A percentile compares a stretch with the other conserved stretches of the same genome.
Evolutionary conservation across 2,888 invertebrate species (phyloP).

Genomic region (Lepidocyrtoides sp.): DNA sequence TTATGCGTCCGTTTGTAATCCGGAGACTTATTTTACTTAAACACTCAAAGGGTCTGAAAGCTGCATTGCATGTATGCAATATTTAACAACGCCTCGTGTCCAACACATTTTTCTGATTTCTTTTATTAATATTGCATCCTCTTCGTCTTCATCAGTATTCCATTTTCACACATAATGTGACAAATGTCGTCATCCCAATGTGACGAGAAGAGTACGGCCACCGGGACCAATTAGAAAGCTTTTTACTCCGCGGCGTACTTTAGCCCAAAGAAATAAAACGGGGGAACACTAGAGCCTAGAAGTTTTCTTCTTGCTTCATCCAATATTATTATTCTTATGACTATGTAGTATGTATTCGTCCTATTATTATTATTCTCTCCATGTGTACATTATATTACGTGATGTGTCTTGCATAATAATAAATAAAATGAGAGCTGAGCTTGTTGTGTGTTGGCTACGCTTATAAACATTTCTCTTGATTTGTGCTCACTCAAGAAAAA

Average conservation of each 20-base stretch:
- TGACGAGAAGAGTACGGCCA: slow-evolving; percentile 20
- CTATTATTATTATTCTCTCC: slow-evolving; percentile 34
- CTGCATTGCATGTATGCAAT: too few species aligned
- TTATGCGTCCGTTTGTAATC: too few species aligned
- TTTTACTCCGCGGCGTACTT: not conserved
- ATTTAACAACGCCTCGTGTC: too few species aligned
- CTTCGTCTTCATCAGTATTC: slow-evolving; percentile 11
- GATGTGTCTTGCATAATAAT: slow-evolving; percentile 66
- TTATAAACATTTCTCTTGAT: slow-evolving; percentile 69
- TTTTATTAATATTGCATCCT: slow-evolving; percentile 14
- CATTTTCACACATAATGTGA: slow-evolving; percentile 52
- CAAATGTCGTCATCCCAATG: not conserved
- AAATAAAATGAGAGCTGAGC: slow-evolving; percentile 48
- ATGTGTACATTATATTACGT: slow-evolving; percentile 50
- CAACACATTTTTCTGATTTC: too few species aligned
- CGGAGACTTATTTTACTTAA: too few species aligned
- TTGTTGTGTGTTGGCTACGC: slow-evolving; percentile 30
- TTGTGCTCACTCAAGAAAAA: slow-evolving; percentile 56
- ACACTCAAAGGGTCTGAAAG: too few species aligned
- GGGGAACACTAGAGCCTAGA: not conserved
- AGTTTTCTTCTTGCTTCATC: not conserved
- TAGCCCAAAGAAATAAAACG: not conserved
- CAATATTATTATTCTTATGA: slow-evolving; percentile 32
- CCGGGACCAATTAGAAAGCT: slow-evolving; percentile 68
- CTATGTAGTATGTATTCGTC: too few species aligned